Conservation (phyloP, 35 echinoderm and acorn worm genomes). For the Apostichopus japonicus region DNA sequence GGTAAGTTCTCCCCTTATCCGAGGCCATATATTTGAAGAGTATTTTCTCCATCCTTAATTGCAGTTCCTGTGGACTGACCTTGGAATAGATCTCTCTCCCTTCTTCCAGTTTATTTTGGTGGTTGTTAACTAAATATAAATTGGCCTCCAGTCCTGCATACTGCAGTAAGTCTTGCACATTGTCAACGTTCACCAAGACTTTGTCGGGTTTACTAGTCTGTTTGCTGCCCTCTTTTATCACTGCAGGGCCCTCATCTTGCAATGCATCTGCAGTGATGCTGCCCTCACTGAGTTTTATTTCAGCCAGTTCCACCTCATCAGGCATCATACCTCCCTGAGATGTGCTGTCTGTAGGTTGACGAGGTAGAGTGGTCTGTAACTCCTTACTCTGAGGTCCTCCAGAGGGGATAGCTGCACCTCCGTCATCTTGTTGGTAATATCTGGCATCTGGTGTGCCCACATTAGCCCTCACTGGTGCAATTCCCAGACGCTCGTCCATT, state of each 20-base stretch:
- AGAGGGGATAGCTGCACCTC: neutral
- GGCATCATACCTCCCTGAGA: neutral
- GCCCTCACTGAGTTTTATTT: neutral
- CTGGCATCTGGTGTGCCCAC: neutral
- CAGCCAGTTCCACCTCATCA: neutral
- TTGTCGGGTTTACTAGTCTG: neutral
- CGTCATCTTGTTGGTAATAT: constrained; percentile 14
- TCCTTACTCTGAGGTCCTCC: neutral
- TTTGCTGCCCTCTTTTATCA: neutral
- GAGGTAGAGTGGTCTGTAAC: neutral
- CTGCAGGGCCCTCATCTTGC: neutral
- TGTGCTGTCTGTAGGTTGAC: neutral
- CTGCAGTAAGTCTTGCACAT: neutral
- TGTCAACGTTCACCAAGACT: constrained; percentile 7
- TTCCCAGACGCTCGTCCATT: constrained; percentile 2
- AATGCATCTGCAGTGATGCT: too few relatives aligned
- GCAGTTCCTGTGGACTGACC: constrained; percentile 23
- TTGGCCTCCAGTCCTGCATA: constrained; percentile 5
- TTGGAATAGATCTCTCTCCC: constrained; percentile 22
- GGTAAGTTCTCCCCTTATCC: constrained; percentile 53
- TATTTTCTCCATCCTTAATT: constrained; percentile 59
- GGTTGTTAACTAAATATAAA: neutral
- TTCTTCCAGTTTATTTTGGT: neutral
- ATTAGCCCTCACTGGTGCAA: neutral
- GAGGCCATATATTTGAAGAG: constrained; percentile 59